A percentile compares a stretch with the other conserved stretches of the same genome.
These are phyloP conservation scores for Oreortyx pictus DNA, from an alignment of 2,797 vertebrate genomes.

Conservation along the genomic window DNA sequence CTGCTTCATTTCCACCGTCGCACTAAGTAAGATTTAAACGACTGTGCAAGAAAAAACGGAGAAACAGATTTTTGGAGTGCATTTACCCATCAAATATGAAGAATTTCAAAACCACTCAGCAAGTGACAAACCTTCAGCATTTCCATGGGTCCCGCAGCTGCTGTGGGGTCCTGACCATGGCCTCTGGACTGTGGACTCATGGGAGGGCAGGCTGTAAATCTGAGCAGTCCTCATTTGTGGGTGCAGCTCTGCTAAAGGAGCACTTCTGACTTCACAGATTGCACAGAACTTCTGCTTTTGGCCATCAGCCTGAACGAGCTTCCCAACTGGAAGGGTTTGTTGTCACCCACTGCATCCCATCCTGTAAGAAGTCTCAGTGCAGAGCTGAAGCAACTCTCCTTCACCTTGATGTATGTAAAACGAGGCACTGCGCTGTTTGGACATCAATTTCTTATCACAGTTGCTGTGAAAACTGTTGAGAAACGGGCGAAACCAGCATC, in stretches of 20 bases:
- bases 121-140: neutral
- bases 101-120: neutral
- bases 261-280: no score
- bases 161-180: rapidly evolving
- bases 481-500: rapidly evolving
- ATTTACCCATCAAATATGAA: neutral
- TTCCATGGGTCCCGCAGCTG: rapidly evolving
- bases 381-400: neutral
- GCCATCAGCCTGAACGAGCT: neutral
- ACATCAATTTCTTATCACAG: rapidly evolving
- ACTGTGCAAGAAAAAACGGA: neutral
- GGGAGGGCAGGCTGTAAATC: neutral
- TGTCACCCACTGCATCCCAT: neutral
- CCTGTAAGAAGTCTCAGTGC: rapidly evolving
- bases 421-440: neutral
- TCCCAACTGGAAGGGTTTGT: neutral
- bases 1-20: neutral
- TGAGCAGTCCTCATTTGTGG: neutral
- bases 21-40: rapidly evolving
- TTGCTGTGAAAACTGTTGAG: neutral
- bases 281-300: no score
- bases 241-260: neutral
- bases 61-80: rapidly evolving
- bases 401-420: neutral
- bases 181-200: neutral